Evolutionary conservation across 2,888 invertebrate species (phyloP), one percentile per base, ranked within the genome.

Genomic region (Epistrophe eligans): DNA sequence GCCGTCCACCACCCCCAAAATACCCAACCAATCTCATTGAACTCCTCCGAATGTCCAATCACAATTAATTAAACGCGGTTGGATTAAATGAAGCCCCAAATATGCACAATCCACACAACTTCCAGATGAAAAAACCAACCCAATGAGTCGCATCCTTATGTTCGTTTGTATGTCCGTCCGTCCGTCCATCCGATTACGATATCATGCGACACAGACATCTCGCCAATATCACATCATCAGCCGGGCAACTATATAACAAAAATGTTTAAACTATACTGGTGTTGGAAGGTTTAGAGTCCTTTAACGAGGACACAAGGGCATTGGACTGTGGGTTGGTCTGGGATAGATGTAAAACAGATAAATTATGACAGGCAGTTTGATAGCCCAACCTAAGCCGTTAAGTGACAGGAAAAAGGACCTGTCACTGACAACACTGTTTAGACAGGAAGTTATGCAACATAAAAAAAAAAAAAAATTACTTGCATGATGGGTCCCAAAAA

Each of bases 1-100:
- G 38, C 15, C 24, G 17, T 0, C 15, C 28, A 19, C 11, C 32
- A 9, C 6, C 11, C 11, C 7, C 15, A 43, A 19, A 15, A n/a
- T 2, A 4, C 8, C 5, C 13, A 1, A 38, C 70, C 66, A 32
- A 13, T 15, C 11, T 17, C 50, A 11, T 48, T 57, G 17, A 24
- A 17, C 40, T 15, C 43, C 55, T 38, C 32, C 52, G 24, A 19
- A 70, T 70, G 70, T 55, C 52, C 66, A 77, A 73, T 80, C 77
- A 70, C 81, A 81, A 81, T 85, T 85, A 85, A 85, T 85, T 85
- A 85, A 85, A 70, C 73, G 85, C 81, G 85, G 85, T 81, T 67
- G 76, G 70, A 77, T 85, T 81, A 85, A 81, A 85, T 81, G 85
- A 85, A 85, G 80, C 77, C 73, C 85, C 81, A 81, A 85, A 81